Evolutionary conservation across 30 jellyfish, hydroid and myxozoan genomes (phyloP), one percentile per base, ranked within the genome.

Genomic region (Nemopilema nomurai): DNA sequence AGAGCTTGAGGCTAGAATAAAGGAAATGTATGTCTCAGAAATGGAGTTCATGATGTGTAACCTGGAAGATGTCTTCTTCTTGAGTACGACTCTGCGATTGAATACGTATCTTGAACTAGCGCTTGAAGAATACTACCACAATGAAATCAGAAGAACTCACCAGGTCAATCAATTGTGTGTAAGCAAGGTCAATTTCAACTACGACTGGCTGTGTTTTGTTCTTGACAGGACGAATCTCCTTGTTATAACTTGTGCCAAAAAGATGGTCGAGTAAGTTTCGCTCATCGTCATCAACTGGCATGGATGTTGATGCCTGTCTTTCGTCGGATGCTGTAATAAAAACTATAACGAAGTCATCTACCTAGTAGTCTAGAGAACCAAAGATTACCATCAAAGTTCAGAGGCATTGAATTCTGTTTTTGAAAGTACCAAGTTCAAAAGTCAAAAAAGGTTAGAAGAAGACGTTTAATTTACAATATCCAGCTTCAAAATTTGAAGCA

Each of bases 191-290:
- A 49, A 93, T 79, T 8, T 67, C 74, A 8, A 93, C 97, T 81
- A 74, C 82, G 1, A 93, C 98, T 1, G 97, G 93, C n/a, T 72
- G 82, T 8, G 92, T 49, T 76, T 93, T 93, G 32, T 93, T 85
- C 16, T 68, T 57, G 63, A 93, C 98, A 25, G 98, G 98, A 8
- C 98, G 84, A 64, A 93, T 97, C 28, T 93, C 98, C 84, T 85
- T 84, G 71, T 90, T 83, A 62, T 93, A 93, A 0, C 22, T 77
- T 0, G 74, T 76, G 49, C 22, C 75, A 49, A 93, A 89, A 28
- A 93, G 87, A 81, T 74, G 66, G 1, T 79, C 33, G 28, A 93
- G 77, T 30, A 93, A 76, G 26, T 85, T 64, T 62, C 72, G 51
- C 69, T 93, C 98, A 74, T 93, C 98, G 51, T 88, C 96, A 25